These are phyloP conservation scores for Arizona elegans DNA, from an alignment of 2,113 vertebrate genomes.

Conservation along the genomic window DNA sequence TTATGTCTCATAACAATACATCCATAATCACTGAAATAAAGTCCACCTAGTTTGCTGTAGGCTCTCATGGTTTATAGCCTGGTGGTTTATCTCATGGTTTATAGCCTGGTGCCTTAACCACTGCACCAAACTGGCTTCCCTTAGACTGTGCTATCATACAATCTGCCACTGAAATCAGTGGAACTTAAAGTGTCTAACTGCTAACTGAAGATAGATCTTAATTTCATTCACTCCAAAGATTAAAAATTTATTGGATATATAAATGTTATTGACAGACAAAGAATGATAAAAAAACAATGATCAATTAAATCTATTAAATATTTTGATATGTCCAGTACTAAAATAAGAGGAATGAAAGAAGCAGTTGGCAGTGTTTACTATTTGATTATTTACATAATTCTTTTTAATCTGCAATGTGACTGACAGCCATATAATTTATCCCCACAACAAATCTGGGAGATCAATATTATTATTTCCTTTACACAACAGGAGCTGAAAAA, in stretches of 20 bases:
- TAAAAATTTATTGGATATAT: neutral
- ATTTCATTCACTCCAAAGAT: neutral
- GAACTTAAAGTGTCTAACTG: neutral
- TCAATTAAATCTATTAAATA: neutral
- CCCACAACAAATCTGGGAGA: neutral
- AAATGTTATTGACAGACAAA: neutral
- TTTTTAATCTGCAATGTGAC: neutral
- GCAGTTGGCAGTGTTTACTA: neutral
- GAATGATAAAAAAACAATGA: neutral
- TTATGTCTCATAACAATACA: neutral
- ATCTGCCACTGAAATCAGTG: neutral
- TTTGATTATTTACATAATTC: neutral
- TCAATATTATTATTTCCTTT: neutral
- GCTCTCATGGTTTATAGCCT: neutral
- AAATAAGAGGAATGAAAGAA: conserved; percentile 5
- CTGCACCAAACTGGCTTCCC: no score
- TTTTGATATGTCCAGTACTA: neutral
- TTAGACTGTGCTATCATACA: neutral
- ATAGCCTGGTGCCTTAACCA: neutral
- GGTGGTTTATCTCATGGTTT: neutral
- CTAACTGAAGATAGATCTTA: neutral
- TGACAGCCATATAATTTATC: neutral
- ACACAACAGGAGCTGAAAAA: neutral
- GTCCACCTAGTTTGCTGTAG: neutral
- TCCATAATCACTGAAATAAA: neutral